Evolutionary conservation across 2,888 invertebrate species (phyloP), one percentile per base, ranked within the genome.

Genomic region (Ametastegia equiseti): DNA sequence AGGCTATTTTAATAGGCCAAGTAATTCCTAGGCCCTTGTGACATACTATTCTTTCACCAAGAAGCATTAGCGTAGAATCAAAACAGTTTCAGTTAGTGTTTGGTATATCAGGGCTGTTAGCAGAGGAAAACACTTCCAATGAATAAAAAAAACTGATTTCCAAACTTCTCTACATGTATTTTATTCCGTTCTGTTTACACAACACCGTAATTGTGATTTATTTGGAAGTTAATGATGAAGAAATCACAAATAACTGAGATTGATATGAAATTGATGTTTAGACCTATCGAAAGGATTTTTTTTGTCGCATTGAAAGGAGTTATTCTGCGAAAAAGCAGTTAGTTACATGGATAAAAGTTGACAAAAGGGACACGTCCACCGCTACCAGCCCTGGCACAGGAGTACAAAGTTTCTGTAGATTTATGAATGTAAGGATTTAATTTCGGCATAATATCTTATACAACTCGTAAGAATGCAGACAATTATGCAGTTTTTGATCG

Each of bases 21-120:
- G 65, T 39, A 36, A n/a, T n/a, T n/a, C 11, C 7, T 19, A 67
- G 19, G 11, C 23, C 65, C n/a, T 39, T 6, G 39, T 6, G 15
- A 47, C 13, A 71, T 45, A 45, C 45, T 45, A 71, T 27, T 45
- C 69, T 71, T 71, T 27, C 45, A 71, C 69, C 69, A 71, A 45
- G 13, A 71, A 71, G 69, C 69, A 71, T 71, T 23, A 27, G 45
- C 27, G n/a, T 71, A n/a, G 39, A 67, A 23, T 67, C 19, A 39
- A 11, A 23, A 39, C 27, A 57, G 9, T 27, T 33, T 19, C 36
- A 67, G 39, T 67, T 67, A 67, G 65, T 39, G 39, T 39, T 39
- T 36, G 19, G 33, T n/a, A 15, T 65, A 36, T 65, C 33, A 65
- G 36, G 57, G 27, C 30, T 30, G 30, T n/a, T n/a, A n/a, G 60